Base-by-base conservation (phyloP, 1,140 invertebrate genomes). In the Megalonaias nervosa region DNA sequence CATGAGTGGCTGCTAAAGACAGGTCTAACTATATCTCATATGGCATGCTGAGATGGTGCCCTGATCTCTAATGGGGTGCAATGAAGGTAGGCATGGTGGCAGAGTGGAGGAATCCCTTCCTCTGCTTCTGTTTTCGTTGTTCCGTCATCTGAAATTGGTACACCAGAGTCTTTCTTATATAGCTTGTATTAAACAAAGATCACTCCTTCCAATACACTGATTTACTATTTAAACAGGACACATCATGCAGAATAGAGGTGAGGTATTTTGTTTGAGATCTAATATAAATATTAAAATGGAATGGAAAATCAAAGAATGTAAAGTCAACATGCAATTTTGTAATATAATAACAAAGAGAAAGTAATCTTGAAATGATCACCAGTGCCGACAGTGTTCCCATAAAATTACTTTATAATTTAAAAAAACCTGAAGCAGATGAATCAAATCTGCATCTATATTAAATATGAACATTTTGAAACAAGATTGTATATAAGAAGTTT, bases 121-220 rank as follows among this genome's bases (percentile, higher is more conserved):
- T 93, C 90, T 98, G 96, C 86, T 97, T 97, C 84, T 97, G 96
- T 88, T 98, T 98, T 66, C 96, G 93, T 88, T 97, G 96, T 91
- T 98, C 96, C 9, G 96, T 97, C 96, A 98, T 97, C 94, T 95
- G 74, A 64, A 91, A 89, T 48, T 48, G 6, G 26, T 74, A 82
- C 59, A 69, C 31, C n/a, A n/a, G 67, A n/a, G 48, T 71, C 38
- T 64, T 14, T 15, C 15, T 72, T 55, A 56, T 21, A 15, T 15
- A 26, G 17, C 55, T 17, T 73, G 19, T 61, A 48, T 48, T 21
- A n/a, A 38, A 21, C 64, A 14, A 21, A 19, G 57, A 1, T 21
- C 55, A 26, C 31, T 56, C 21, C 15, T 15, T 16, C 38, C 60
- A 21, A 15, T 73, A 15, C 9, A 11, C n/a, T 72, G 2, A 62